Base-by-base conservation (phyloP, 2,888 invertebrate genomes). In the Ecliptopera silaceata region DNA sequence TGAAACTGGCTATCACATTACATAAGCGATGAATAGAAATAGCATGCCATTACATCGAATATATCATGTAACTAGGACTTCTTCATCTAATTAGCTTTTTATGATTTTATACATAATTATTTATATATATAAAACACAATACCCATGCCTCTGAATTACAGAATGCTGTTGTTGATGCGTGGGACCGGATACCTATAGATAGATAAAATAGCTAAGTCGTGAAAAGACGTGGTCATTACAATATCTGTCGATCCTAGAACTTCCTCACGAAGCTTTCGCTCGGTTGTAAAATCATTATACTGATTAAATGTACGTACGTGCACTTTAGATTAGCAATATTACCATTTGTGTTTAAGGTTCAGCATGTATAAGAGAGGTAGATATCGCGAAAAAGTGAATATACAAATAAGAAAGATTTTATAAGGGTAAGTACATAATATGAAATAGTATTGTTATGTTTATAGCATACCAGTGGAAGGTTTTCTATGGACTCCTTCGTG, bases 401-500 rank as follows among this genome's bases (percentile, higher is more conserved):
- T 3, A 12, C 1, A 4, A 32, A 32, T 32, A 5, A n/a, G n/a
- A 32, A 32, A 12, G 12, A 32, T n/a, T n/a, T 32, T n/a, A 12
- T 12, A 12, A 12, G 12, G 32, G 6, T 22, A 22, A 22, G 1
- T 22, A 22, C 12, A 12, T 32, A n/a, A 4, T 12, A 12, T 12
- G 12, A 32, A 3, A 5, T 15, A 32, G 32, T n/a, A 3, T 32
- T 32, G 32, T 32, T 22, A 5, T 22, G 6, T 22, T 5, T 5
- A 22, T 26, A 47, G 56, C 74, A 57, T 84, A 83, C 83, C 84
- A 64, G 77, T 71, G 53, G 64, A 61, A 61, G 67, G 65, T 65
- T 75, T 84, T 55, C 69, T 74, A 47, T 70, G 56, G 15, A 65
- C 48, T 55, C 74, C 75, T 12, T 90, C 89, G 59, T 80, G 82